Conservation (phyloP, 2,797 vertebrate species). For the Mormyrus hasselquistii region DNA sequence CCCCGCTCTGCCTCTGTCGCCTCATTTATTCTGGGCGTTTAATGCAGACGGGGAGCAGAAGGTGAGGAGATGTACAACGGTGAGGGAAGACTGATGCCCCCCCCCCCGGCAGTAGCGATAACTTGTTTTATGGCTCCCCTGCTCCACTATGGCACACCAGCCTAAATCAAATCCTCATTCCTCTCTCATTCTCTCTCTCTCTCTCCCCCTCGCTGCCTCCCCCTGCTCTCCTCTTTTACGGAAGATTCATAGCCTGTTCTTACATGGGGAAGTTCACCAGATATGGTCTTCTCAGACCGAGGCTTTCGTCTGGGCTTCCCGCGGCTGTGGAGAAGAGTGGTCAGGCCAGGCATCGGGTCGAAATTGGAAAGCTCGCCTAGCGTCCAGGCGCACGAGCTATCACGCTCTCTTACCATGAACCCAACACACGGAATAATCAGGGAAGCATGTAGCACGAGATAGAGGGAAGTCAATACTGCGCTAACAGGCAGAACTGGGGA, state of each 20-base stretch:
- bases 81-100: slow-evolving; percentile 11
- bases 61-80: background rate
- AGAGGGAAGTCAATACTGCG: background rate
- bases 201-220: background rate
- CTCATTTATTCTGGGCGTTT: slow-evolving; percentile 15
- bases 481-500: background rate
- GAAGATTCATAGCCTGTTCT: background rate
- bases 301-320: background rate
- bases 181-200: background rate
- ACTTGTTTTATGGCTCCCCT: slow-evolving; percentile 5
- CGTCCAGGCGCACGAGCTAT: background rate
- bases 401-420: background rate
- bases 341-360: background rate
- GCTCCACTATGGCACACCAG: background rate
- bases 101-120: slow-evolving; percentile 12
- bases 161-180: slow-evolving; percentile 24
- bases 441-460: background rate
- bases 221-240: background rate
- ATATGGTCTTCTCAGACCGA: background rate
- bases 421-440: background rate
- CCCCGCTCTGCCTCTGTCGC: background rate
- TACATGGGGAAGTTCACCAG: background rate
- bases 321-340: background rate
- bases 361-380: background rate
- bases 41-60: slow-evolving; percentile 8